A percentile compares a stretch with the other conserved stretches of the same genome.
Evolutionary conservation across 2,888 invertebrate species (phyloP).

Genomic region (Ophonus ardosiacus): DNA sequence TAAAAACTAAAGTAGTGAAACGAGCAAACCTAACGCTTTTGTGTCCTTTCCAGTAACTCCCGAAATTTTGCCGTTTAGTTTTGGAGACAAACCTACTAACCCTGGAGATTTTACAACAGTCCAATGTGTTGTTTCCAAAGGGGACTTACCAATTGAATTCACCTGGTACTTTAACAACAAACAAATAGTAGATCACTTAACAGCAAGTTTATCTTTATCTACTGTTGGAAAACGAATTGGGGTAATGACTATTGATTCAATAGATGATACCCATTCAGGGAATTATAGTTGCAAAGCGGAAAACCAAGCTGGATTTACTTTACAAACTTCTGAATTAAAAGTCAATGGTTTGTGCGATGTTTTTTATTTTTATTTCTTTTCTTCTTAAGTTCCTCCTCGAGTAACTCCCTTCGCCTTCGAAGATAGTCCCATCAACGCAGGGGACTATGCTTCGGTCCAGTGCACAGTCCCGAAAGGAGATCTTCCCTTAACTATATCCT

Average conservation of each 20-base stretch:
- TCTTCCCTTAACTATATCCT: slow-evolving; percentile 84
- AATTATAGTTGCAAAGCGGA: slow-evolving; percentile 84
- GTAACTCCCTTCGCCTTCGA: slow-evolving; percentile 83
- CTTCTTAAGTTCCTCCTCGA: slow-evolving; percentile 81
- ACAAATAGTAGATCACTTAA: slow-evolving; percentile 79
- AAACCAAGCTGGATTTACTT: slow-evolving; percentile 82
- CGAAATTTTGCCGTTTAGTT: slow-evolving; percentile 83
- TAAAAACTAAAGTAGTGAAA: too few relatives aligned
- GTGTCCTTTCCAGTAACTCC: slow-evolving; percentile 78
- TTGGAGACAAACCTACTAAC: slow-evolving; percentile 84
- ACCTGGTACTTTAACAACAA: slow-evolving; percentile 82
- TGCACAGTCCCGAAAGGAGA: slow-evolving; percentile 88
- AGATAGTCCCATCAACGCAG: slow-evolving; percentile 84
- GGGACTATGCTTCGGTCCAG: slow-evolving; percentile 84
- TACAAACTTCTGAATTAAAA: slow-evolving; percentile 80
- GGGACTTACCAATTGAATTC: slow-evolving; percentile 87
- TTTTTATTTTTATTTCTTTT: slow-evolving; percentile 7
- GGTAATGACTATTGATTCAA: slow-evolving; percentile 79
- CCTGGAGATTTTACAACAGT: slow-evolving; percentile 86
- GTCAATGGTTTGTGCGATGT: slow-evolving; percentile 78
- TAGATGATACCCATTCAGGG: slow-evolving; percentile 84
- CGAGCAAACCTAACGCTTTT: not conserved
- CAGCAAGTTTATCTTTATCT: slow-evolving; percentile 75
- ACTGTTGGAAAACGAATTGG: slow-evolving; percentile 77
- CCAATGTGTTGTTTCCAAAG: slow-evolving; percentile 85